Conservation (phyloP, 2,113 vertebrate genomes). For the Tor tambroides region DNA sequence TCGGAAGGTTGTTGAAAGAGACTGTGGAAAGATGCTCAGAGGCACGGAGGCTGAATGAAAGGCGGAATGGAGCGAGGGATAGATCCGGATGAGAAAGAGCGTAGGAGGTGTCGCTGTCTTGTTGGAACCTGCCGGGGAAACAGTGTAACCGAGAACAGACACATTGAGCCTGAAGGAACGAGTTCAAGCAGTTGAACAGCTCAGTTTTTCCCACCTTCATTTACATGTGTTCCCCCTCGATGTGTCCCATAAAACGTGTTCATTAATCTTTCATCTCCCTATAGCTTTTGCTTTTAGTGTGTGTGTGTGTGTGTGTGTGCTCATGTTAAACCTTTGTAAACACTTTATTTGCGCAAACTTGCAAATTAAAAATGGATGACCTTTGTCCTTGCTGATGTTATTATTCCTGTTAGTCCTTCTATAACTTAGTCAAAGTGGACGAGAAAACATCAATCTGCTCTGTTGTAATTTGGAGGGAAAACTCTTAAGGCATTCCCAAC, state of each 20-base stretch:
- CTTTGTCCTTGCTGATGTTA: too few relatives aligned
- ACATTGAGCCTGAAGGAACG: constrained; percentile 11
- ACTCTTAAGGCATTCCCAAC: too few relatives aligned
- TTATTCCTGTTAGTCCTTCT: too few relatives aligned
- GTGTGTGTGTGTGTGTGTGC: too few relatives aligned
- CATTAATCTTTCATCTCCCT: constrained; percentile 3
- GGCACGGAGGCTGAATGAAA: background rate
- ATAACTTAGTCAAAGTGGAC: too few relatives aligned
- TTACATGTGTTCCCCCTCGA: background rate
- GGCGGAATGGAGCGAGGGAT: background rate
- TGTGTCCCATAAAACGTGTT: background rate
- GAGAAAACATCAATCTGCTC: too few relatives aligned
- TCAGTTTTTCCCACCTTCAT: constrained; percentile 5
- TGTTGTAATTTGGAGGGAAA: too few relatives aligned
- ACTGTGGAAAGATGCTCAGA: background rate
- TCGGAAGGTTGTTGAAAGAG: background rate
- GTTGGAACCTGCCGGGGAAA: constrained; percentile 20
- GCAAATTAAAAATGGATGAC: too few relatives aligned
- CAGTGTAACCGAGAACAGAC: constrained; percentile 8
- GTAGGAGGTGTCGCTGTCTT: constrained; percentile 12
- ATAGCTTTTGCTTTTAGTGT: background rate
- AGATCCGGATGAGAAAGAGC: constrained; percentile 13
- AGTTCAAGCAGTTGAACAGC: background rate
- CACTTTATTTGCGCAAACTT: too few relatives aligned
- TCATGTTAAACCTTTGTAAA: too few relatives aligned